These are phyloP conservation scores for Pharmacophagus antenor DNA, from an alignment of 2,888 invertebrate species.

Conservation along the genomic window DNA sequence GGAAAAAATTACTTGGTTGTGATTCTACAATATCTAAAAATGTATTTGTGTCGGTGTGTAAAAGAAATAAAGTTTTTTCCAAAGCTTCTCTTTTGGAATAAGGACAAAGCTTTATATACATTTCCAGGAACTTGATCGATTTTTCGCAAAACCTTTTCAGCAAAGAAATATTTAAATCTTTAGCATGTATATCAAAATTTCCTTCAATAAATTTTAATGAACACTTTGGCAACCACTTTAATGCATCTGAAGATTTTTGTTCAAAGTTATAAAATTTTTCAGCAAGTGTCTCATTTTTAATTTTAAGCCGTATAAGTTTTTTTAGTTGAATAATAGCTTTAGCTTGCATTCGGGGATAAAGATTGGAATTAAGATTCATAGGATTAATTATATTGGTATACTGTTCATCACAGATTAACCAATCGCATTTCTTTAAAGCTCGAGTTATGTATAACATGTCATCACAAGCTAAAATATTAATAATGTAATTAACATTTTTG, in stretches of 20 bases:
- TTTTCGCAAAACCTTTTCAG: slow-evolving; percentile 51
- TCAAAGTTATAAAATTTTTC: slow-evolving; percentile 57
- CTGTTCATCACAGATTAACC: slow-evolving; percentile 57
- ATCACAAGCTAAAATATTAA: slow-evolving; percentile 50
- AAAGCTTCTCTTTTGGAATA: slow-evolving; percentile 37
- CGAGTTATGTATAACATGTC: slow-evolving; percentile 60
- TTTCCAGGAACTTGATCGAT: slow-evolving; percentile 46
- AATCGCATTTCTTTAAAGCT: slow-evolving; percentile 55
- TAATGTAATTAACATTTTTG: slow-evolving; percentile 52
- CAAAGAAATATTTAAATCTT: slow-evolving; percentile 37
- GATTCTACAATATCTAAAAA: slow-evolving; percentile 49
- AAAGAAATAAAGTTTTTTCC: slow-evolving; percentile 18
- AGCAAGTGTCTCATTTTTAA: slow-evolving; percentile 55
- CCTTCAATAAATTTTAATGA: slow-evolving; percentile 51
- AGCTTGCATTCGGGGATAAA: slow-evolving; percentile 56
- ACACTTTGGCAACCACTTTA: slow-evolving; percentile 62
- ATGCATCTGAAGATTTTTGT: slow-evolving; percentile 40
- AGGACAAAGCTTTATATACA: slow-evolving; percentile 36
- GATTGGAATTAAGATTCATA: slow-evolving; percentile 47
- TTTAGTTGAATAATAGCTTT: slow-evolving; percentile 57
- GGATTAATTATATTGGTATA: slow-evolving; percentile 62
- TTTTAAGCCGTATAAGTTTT: slow-evolving; percentile 51
- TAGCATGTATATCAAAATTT: slow-evolving; percentile 40
- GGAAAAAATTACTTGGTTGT: slow-evolving; percentile 29
- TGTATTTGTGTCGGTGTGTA: slow-evolving; percentile 44